Evolutionary conservation across 2,888 invertebrate genomes (phyloP).

Genomic region (Drosophila pseudotakahashii): DNA sequence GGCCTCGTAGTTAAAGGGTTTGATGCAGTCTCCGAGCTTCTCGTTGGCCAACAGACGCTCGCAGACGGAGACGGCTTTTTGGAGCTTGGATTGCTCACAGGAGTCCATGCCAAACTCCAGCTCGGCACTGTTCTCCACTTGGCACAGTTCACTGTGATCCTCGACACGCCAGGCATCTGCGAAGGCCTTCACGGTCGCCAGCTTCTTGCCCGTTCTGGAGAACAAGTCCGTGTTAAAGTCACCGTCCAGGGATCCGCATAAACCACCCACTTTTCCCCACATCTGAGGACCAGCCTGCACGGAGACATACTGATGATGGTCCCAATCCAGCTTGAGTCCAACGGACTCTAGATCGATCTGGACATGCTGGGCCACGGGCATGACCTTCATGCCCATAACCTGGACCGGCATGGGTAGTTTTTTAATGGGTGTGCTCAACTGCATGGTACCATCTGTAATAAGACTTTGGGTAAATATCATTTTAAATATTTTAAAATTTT

Average conservation of each 20-base stretch:
- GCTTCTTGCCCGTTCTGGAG: slow-evolving; percentile 86
- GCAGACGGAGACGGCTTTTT: slow-evolving; percentile 87
- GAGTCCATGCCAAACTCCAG: slow-evolving; percentile 74
- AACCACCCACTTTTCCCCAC: slow-evolving; percentile 92
- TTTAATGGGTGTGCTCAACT: slow-evolving; percentile 86
- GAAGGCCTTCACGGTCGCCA: slow-evolving; percentile 83
- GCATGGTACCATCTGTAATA: slow-evolving; percentile 85
- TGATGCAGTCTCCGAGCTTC: slow-evolving; percentile 88
- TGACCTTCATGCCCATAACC: slow-evolving; percentile 89
- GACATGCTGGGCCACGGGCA: slow-evolving; percentile 89
- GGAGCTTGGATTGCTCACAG: slow-evolving; percentile 73
- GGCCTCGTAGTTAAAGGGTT: slow-evolving; percentile 88
- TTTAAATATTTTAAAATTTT: rapidly evolving
- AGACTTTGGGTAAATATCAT: neutral
- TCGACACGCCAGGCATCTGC: slow-evolving; percentile 83
- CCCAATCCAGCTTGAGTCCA: slow-evolving; percentile 91
- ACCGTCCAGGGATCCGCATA: slow-evolving; percentile 92
- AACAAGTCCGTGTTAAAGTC: slow-evolving; percentile 88
- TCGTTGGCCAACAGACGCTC: slow-evolving; percentile 87
- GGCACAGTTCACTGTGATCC: slow-evolving; percentile 77
- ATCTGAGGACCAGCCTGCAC: slow-evolving; percentile 88
- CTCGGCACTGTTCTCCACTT: slow-evolving; percentile 79
- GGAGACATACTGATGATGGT: slow-evolving; percentile 88
- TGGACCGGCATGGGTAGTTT: slow-evolving; percentile 89
- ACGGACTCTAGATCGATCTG: slow-evolving; percentile 88